Base-by-base conservation (phyloP, 2,888 invertebrate genomes). In the Galerucella nymphaeae region DNA sequence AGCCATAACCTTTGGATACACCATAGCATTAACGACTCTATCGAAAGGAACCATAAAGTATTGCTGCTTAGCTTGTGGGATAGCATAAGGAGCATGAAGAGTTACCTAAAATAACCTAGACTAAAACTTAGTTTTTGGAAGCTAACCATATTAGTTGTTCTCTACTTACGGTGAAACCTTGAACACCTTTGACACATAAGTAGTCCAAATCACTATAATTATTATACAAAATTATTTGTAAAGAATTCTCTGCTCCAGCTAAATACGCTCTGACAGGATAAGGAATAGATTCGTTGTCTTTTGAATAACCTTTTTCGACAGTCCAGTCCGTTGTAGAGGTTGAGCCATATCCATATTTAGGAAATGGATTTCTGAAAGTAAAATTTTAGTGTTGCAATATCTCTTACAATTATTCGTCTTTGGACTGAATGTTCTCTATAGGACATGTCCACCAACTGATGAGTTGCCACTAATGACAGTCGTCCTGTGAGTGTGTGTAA, bases 1-100 rank as follows among this genome's bases (percentile, higher is more conserved):
- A 3, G 90, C 91, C 85, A 93, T 92, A 87, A 93, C 91, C 82
- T 91, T 90, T 2, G 93, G 93, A 80, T 91, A 90, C 8, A 93
- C 90, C 0, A 90, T 90, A 2, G 91, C 91, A 1, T 92, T 87
- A 0, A 93, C 90, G 81, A 91, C 91, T 81, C 91, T 91, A 65
- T 90, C 89, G 71, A 92, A 85, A n/a, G 93, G 92, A 42, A 91
- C 89, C 65, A 92, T 88, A 83, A 93, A 92, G 81, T 91, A 92
- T 81, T 92, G 91, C 76, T 91, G 90, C 0, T 90, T 90, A 11
- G 91, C 88, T 65, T 90, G 86, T 0, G 92, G 92, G 45, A 91
- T 84, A 79, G 91, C 90, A 18, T 90, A 90, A 0, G 92, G 91
- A 72, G 91, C 90, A 84, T 93, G 92, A 2, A 93, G 86, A 4